phyloP scores from a whole-genome alignment of 2,113 vertebrate species.

The Paramisgurnus dabryanus region DNA sequence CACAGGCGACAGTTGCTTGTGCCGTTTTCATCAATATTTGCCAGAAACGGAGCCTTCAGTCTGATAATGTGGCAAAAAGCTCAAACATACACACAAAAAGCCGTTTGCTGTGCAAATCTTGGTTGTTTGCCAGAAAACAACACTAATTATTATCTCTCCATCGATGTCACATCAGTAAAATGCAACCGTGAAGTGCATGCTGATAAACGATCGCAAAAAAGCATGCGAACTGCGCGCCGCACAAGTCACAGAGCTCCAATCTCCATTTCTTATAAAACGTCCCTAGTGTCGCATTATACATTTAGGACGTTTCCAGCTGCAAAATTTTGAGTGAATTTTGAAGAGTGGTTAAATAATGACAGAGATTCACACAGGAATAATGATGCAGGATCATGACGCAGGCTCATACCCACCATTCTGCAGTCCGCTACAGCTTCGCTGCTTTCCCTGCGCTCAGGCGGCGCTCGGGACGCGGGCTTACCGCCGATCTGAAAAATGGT shows the following conservation, averaged over 20 bases:
- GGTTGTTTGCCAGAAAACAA: not conserved
- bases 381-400: conserved; percentile 45
- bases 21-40: conserved; percentile 20
- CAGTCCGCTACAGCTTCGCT: conserved; percentile 90
- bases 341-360: not conserved
- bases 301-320: conserved; percentile 7
- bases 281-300: conserved; percentile 28
- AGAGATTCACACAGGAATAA: conserved; percentile 6
- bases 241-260: not conserved
- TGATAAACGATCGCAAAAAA: not conserved
- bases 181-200: not conserved
- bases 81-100: not conserved
- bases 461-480: conserved; percentile 78
- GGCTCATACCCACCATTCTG: conserved; percentile 88
- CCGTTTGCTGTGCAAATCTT: not conserved
- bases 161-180: not conserved
- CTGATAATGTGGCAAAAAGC: not conserved
- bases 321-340: not conserved
- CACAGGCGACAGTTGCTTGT: conserved; percentile 17
- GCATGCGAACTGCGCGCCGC: not conserved
- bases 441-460: conserved; percentile 86
- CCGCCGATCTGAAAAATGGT: conserved; percentile 87
- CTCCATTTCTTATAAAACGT: not conserved
- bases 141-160: not conserved
- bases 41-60: not conserved